Base-by-base conservation (phyloP, 2,113 vertebrate genomes). In the Gnathonemus longibarbis region DNA sequence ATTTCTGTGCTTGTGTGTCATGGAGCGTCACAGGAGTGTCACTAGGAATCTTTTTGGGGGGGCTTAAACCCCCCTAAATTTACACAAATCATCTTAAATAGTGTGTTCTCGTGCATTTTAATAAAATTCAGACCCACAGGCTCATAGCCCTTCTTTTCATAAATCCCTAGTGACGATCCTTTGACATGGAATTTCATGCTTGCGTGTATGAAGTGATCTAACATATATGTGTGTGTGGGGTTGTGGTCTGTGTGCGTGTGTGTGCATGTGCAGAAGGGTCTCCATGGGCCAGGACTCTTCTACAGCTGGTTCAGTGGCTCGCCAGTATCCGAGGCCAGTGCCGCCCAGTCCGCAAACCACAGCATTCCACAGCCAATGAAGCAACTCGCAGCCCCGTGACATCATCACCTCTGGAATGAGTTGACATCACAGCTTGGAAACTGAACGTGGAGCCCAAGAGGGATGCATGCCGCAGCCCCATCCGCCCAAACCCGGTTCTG, bases 321-420 rank as follows among this genome's bases (percentile, higher is more conserved):
- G 39, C 35, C 89, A 89, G 24, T 19, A 84, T 89, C 35, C 39
- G 39, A 58, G 39, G 39, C 52, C 31, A 21, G 13, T 62, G 89
- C 50, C 35, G 46, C 89, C 89, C 77, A 84, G n/a, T 84, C 80
- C 39, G 19, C 80, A 89, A 85, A 85, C 80, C 89, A 27, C 77
- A 89, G 89, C 93, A 95, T 95, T 95, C 94, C 94, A 92, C 91
- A 90, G 92, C 94, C 92, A 94, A 94, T 94, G 66, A 77, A 92
- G 93, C 91, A 90, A 90, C 52, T 83, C n/a, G 2, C 77, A 46
- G 88, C 92, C 92, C 93, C 92, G 94, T 96, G 93, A 95, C 94
- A 94, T 95, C 95, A 94, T 91, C 35, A 91, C 91, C 91, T 92
- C 91, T 94, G 94, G 95, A 94, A 95, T 95, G 94, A 94, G 92